phyloP scores from a whole-genome alignment of 2,797 vertebrate species.

The Ciconia nigra region DNA sequence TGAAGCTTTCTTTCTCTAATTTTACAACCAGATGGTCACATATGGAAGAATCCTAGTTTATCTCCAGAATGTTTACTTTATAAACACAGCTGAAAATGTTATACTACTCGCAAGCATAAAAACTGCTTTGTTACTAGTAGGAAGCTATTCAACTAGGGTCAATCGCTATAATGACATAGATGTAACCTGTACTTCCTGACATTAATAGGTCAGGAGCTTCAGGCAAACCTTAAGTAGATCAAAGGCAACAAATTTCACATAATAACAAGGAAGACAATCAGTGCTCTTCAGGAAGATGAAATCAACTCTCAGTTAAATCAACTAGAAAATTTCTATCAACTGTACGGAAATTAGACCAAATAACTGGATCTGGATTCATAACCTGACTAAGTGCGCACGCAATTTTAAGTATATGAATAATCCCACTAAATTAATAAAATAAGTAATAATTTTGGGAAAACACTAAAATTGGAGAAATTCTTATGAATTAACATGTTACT shows the following conservation, averaged over 20 bases:
- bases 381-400: accelerated
- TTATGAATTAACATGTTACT: neutral
- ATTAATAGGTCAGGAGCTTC: neutral
- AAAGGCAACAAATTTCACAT: neutral
- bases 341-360: neutral
- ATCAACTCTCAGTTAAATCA: neutral
- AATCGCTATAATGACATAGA: neutral
- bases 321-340: neutral
- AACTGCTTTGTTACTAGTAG: neutral
- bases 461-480: neutral
- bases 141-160: neutral
- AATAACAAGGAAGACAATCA: neutral
- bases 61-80: neutral
- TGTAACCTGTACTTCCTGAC: neutral
- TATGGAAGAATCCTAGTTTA: neutral
- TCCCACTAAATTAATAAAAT: neutral
- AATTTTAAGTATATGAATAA: neutral
- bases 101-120: neutral
- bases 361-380: neutral
- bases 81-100: neutral
- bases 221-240: neutral
- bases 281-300: neutral
- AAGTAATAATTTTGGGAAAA: neutral
- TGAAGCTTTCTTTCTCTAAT: neutral
- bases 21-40: neutral